These are phyloP conservation scores for Columba guinea DNA, from an alignment of 2,797 vertebrate genomes.

Conservation along the genomic window DNA sequence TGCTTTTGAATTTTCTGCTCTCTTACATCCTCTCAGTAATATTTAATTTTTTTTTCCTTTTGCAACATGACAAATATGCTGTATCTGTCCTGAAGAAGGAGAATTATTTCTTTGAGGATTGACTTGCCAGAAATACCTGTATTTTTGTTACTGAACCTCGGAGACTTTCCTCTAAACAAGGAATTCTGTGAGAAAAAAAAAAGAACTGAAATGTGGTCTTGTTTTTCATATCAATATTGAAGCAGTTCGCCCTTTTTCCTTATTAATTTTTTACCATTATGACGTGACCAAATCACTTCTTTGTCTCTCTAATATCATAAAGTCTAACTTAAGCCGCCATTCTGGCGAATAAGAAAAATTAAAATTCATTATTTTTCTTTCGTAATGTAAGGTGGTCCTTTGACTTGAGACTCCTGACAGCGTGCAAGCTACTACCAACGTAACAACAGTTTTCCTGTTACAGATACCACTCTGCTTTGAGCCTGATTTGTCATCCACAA, in stretches of 20 bases:
- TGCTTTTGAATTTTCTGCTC: neutral
- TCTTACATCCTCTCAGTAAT: neutral
- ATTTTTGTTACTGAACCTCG: neutral
- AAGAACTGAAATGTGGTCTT: neutral
- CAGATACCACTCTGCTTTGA: neutral
- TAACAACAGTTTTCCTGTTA: neutral
- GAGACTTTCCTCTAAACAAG: neutral
- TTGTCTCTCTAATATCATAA: neutral
- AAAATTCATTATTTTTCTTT: neutral
- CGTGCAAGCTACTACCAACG: neutral
- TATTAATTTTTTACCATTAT: neutral
- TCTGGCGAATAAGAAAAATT: neutral
- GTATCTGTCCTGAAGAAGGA: neutral
- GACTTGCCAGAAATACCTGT: neutral
- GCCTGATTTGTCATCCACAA: slow-evolving; percentile 7
- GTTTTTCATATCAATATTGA: neutral
- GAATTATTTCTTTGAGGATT: neutral
- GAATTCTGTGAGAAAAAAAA: neutral
- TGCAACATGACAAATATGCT: neutral
- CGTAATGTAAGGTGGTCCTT: neutral
- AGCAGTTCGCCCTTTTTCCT: neutral
- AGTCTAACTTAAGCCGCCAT: neutral
- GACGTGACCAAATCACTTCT: neutral
- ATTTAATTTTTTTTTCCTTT: neutral
- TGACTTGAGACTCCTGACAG: neutral